Base-by-base conservation (phyloP, 2,888 invertebrate genomes). In the Autographa pulchrina region DNA sequence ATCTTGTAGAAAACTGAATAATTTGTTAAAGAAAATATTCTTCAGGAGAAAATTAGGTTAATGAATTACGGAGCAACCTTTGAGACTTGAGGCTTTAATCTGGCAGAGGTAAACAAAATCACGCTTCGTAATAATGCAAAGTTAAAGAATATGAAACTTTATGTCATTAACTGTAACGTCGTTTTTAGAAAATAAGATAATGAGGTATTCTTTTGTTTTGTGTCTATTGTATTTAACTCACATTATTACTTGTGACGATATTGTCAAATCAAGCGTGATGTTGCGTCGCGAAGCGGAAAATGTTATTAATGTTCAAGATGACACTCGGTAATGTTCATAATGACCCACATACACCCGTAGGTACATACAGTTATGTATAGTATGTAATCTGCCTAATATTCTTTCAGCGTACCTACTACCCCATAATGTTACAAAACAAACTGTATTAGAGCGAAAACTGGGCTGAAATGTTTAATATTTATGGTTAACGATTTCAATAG, bases 1-100 rank as follows among this genome's bases (percentile, higher is more conserved):
- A 80, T 83, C 77, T 85, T 70, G 72, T 71, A 81, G 75, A 79
- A 80, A 79, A 80, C 75, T 85, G 82, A 82, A 86, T 86, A 85
- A 86, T 86, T 87, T 87, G 85, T 84, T 77, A 65, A 54, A 73
- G 60, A 76, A 83, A 76, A 75, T 76, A 81, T 76, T 74, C 58
- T 69, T 78, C 43, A 60, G 16, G 74, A 68, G 66, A 77, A 69
- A 75, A 83, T 79, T 77, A 66, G 56, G 70, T 70, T 77, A 72
- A 64, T 52, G 60, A 78, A 77, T 77, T 83, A 72, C 62, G 61
- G 35, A 20, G 68, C 59, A 25, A 43, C 31, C 52, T 62, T 38
- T 18, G 72, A 66, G 20, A 62, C 74, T 74, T 38, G 31, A 64
- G 25, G 64, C 41, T 74, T 73, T 74, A 75, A 77, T 77, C 62